Evolutionary conservation across 2,797 vertebrate genomes (phyloP), one percentile per base, ranked within the genome.

Genomic region (Gadopsis marmoratus): DNA sequence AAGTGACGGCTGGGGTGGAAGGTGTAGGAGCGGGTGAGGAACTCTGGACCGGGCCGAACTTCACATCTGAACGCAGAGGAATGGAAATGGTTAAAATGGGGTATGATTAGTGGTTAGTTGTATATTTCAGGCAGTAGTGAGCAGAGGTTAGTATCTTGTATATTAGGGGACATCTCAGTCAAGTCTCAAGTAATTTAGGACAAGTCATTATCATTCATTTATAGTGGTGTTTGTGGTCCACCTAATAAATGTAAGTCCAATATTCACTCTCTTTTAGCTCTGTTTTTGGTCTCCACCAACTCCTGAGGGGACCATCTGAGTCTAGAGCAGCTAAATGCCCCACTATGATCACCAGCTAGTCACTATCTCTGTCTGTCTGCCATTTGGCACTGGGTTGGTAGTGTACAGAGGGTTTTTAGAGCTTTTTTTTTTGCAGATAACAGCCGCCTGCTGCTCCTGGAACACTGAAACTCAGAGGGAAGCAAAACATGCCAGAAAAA

Each of bases 31-130:
- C 96, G 94, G 78, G 95, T 95, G 54, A 98, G 96, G 93, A 97
- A 98, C 94, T 98, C 97, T 0, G 97, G 97, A 14, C 97, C 97
- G 0, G 97, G 96, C 1, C 96, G 94, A 43, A 97, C 96, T 89
- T 98, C 97, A 35, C 97, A 98, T 89, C 97, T 98, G 89, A 53
- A 71, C 71, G 75, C 35, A 56, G 54, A 74, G 26, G 16, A 37
- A 50, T 41, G 23, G 23, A 66, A 31, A 43, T n/a, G 7, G 51
- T 62, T 50, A 51, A 33, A 14, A 0, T 21, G 0, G 26, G 6
- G 12, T 6, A 0, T 31, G n/a, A 17, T 26, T 8, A 23, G 55
- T 47, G 62, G 47, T 31, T 31, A n/a, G 31, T 26, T 29, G 12
- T 35, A n/a, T 0, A 39, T 64, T 39, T 45, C 19, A 26, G 50